Conservation (phyloP, 2,888 invertebrate species). For the Leptinotarsa peninsularis region DNA sequence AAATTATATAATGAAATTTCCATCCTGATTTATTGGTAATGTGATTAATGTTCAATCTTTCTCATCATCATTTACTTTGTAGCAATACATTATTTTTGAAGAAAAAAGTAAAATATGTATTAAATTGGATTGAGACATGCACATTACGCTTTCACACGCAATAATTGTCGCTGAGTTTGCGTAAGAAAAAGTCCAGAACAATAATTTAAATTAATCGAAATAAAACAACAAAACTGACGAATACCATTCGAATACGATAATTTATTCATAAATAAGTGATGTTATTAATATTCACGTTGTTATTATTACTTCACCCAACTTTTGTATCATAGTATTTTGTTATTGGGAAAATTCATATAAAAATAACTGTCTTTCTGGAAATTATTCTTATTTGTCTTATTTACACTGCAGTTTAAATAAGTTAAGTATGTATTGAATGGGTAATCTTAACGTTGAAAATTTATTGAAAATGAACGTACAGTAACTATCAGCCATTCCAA, state of each 20-base stretch:
- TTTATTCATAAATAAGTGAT: slow-evolving; percentile 39
- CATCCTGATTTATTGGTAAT: slow-evolving; percentile 48
- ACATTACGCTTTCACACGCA: slow-evolving; percentile 53
- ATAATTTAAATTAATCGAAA: slow-evolving; percentile 42
- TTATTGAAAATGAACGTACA: no score
- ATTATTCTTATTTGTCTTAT: no score
- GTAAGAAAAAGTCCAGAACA: slow-evolving; percentile 28
- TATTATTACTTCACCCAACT: slow-evolving; percentile 44
- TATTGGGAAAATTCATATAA: no score
- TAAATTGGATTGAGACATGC: slow-evolving; percentile 58
- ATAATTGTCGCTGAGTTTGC: slow-evolving; percentile 38
- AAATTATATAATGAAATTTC: slow-evolving; percentile 48
- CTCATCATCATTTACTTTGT: slow-evolving; percentile 43
- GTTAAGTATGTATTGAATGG: no score
- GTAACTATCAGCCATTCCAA: no score
- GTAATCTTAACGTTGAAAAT: no score
- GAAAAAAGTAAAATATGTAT: slow-evolving; percentile 49
- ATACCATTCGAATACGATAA: slow-evolving; percentile 34
- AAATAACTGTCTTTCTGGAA: no score
- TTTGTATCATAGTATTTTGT: slow-evolving; percentile 10
- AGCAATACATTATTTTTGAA: slow-evolving; percentile 47
- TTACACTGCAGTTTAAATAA: no score
- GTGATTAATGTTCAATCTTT: slow-evolving; percentile 50
- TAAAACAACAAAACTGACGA: slow-evolving; percentile 41
- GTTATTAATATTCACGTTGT: slow-evolving; percentile 43